Evolutionary conservation across 2,113 vertebrate genomes (phyloP), one percentile per base, ranked within the genome.

Genomic region (Beaufortia kweichowensis): DNA sequence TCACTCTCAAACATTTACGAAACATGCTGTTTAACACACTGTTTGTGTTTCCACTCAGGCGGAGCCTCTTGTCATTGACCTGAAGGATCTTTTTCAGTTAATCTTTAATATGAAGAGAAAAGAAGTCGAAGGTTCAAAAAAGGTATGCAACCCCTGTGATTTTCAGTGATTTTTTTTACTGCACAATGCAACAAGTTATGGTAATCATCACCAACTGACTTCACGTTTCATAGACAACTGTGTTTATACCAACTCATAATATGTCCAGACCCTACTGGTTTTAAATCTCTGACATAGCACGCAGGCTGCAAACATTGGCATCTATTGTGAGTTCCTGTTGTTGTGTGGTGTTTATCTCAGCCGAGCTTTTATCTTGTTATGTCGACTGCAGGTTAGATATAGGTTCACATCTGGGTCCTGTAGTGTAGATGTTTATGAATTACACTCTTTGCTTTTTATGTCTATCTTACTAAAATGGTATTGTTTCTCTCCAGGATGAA

Each of bases 41-140:
- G 4, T 78, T 74, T 79, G 11, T 76, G 14, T 83, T 67, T 64
- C 1, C 76, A 31, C 10, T 48, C 82, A 98, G 96, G 96, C 95
- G 1, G 96, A 99, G 79, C 95, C 97, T 11, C 87, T 99, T 71
- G 97, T 98, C 31, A 84, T 96, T n/a, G 97, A 99, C 82, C 92
- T 99, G 74, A 99, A 98, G 86, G 96, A 99, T 81, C 95, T 99
- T 43, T 99, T 99, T 83, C 97, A 98, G 83, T 86, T 98, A 82
- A 96, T 99, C 84, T 98, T 97, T 84, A 98, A 98, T 72, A 81
- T 93, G 85, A 98, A 93, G 89, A 96, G 96, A 88, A 96, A 95
- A 31, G 95, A 98, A 83, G 91, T 92, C 0, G 94, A 96, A 21
- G 78, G 89, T 43, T 92, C 93, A 72, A 93, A 94, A 86, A 97